Conservation (phyloP, 1,140 invertebrate genomes). For the Amphibalanus amphitrite region DNA sequence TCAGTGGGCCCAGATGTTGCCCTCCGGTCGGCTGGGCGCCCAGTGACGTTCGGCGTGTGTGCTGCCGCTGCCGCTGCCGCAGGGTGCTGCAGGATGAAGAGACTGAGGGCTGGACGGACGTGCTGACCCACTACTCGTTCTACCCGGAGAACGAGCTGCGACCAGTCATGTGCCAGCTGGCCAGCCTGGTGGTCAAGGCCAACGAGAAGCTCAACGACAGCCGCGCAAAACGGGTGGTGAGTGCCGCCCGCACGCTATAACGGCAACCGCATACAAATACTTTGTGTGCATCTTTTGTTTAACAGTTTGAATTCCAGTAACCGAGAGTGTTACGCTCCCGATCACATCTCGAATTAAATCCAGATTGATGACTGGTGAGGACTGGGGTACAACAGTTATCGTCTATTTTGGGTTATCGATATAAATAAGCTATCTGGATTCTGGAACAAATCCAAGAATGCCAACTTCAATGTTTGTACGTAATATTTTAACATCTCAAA, state of each 20-base stretch:
- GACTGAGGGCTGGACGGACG: slow-evolving; percentile 26
- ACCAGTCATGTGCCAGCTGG: slow-evolving; percentile 26
- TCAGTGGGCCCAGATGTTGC: too few species aligned
- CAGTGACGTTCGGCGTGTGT: neutral
- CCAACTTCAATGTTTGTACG: too few species aligned
- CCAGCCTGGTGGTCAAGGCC: slow-evolving; percentile 27
- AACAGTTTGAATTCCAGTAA: too few species aligned
- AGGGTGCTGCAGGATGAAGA: slow-evolving; percentile 18
- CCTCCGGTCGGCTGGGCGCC: neutral
- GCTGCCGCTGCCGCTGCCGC: neutral
- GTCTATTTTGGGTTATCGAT: too few species aligned
- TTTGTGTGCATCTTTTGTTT: neutral
- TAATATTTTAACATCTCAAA: too few species aligned
- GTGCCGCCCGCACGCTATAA: neutral
- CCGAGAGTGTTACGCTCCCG: too few species aligned
- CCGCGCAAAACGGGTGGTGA: neutral
- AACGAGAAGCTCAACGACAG: slow-evolving; percentile 13
- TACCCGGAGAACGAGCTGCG: slow-evolving; percentile 28
- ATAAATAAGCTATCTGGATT: too few species aligned
- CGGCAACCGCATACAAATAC: too few species aligned
- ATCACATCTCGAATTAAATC: too few species aligned
- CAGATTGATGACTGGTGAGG: too few species aligned
- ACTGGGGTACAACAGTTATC: too few species aligned
- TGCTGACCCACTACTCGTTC: slow-evolving; percentile 30
- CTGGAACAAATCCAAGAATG: too few species aligned